phyloP scores from a whole-genome alignment of 2,113 vertebrate species.

The Atractosteus spatula region DNA sequence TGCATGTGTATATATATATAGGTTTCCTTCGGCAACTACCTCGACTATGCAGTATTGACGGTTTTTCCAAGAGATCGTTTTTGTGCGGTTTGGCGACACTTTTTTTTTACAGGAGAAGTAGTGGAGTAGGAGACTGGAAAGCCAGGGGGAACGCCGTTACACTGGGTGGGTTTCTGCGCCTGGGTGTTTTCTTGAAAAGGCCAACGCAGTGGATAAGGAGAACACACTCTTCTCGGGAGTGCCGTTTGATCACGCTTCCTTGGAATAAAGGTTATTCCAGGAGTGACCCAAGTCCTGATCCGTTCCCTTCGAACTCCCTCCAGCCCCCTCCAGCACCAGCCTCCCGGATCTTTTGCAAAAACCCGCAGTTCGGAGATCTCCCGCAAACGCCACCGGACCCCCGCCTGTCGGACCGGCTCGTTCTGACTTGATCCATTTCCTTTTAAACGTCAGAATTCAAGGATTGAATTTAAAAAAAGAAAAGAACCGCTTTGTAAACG shows the following conservation, averaged over 20 bases:
- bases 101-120: too few species aligned
- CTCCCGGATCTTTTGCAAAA: not conserved
- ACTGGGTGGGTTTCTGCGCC: too few species aligned
- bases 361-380: not conserved
- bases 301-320: not conserved
- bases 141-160: too few species aligned
- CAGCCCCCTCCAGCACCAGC: not conserved
- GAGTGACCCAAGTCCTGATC: too few species aligned
- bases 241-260: too few species aligned
- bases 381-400: not conserved
- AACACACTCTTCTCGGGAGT: too few species aligned
- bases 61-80: slow-evolving; percentile 34
- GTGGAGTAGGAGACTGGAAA: slow-evolving; percentile 11
- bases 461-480: slow-evolving; percentile 29
- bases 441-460: slow-evolving; percentile 35
- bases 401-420: too few species aligned
- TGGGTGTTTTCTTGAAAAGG: too few species aligned
- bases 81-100: too few species aligned
- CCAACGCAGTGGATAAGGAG: too few species aligned
- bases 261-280: too few species aligned
- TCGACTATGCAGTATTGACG: slow-evolving; percentile 84
- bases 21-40: slow-evolving; percentile 82
- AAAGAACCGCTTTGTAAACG: slow-evolving; percentile 30
- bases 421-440: slow-evolving; percentile 17
- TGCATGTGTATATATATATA: slow-evolving; percentile 40